These are phyloP conservation scores for Carettochelys insculpta DNA, from an alignment of 2,113 vertebrate species.

Conservation along the genomic window DNA sequence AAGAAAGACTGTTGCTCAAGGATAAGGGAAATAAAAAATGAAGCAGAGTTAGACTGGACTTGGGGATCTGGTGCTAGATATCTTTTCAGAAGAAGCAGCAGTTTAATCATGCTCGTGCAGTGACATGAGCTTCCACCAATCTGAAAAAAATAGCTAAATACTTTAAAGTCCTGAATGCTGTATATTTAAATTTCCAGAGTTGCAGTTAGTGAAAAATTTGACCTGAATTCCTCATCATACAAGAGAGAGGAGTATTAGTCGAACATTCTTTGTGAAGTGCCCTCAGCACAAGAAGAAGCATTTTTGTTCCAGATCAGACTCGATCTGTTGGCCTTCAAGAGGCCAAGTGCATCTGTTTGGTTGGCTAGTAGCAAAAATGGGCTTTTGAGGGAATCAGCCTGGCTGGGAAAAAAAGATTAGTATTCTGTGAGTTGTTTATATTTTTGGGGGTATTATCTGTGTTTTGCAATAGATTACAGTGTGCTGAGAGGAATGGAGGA, in stretches of 20 bases:
- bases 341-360: background rate
- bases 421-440: background rate
- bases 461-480: background rate
- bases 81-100: background rate
- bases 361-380: background rate
- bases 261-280: background rate
- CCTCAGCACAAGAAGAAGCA: background rate
- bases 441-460: background rate
- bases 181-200: background rate
- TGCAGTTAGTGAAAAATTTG: background rate
- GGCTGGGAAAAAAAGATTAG: background rate
- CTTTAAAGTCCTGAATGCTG: background rate
- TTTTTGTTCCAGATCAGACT: background rate
- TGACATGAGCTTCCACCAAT: background rate
- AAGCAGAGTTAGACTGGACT: background rate
- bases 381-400: background rate
- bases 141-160: background rate
- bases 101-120: background rate
- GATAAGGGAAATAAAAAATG: background rate
- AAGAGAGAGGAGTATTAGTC: background rate
- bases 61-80: background rate
- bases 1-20: background rate
- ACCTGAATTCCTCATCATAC: background rate
- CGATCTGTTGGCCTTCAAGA: background rate
- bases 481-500: background rate